Evolutionary conservation across 2,888 invertebrate species (phyloP).

Genomic region (Papilio demoleus): DNA sequence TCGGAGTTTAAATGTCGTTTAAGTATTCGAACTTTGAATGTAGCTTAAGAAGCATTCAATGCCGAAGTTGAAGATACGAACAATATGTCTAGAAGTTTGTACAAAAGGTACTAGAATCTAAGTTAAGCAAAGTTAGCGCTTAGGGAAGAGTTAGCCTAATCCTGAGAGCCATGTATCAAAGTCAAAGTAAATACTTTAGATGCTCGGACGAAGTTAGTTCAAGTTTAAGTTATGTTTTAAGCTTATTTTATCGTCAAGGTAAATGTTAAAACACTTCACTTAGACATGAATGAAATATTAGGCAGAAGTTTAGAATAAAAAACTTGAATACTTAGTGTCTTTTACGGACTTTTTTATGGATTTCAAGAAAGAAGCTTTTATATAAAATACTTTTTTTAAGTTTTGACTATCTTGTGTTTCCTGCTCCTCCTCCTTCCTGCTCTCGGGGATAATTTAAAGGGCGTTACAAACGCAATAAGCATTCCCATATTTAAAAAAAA

Average conservation of each 20-base stretch:
- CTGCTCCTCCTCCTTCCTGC: no score
- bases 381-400: neutral
- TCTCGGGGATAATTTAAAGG: no score
- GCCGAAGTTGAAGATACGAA: neutral
- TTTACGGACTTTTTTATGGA: neutral
- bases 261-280: slow-evolving; percentile 1
- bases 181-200: slow-evolving; percentile 20
- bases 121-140: slow-evolving; percentile 12
- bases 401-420: no score
- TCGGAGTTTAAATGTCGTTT: no score
- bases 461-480: no score
- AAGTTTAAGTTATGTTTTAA: slow-evolving; percentile 10
- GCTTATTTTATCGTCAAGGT: slow-evolving; percentile 6
- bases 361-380: no score
- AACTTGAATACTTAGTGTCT: neutral
- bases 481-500: no score
- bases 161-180: slow-evolving; percentile 20
- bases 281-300: slow-evolving; percentile 4
- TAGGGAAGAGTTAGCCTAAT: slow-evolving; percentile 24
- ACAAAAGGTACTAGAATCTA: slow-evolving; percentile 9
- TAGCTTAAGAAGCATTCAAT: neutral
- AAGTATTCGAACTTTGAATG: neutral
- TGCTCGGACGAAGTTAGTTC: neutral
- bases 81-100: slow-evolving; percentile 2
- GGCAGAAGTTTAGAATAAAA: neutral